Base-by-base conservation (phyloP, 2,797 vertebrate genomes). In the Amniataba percoides region DNA sequence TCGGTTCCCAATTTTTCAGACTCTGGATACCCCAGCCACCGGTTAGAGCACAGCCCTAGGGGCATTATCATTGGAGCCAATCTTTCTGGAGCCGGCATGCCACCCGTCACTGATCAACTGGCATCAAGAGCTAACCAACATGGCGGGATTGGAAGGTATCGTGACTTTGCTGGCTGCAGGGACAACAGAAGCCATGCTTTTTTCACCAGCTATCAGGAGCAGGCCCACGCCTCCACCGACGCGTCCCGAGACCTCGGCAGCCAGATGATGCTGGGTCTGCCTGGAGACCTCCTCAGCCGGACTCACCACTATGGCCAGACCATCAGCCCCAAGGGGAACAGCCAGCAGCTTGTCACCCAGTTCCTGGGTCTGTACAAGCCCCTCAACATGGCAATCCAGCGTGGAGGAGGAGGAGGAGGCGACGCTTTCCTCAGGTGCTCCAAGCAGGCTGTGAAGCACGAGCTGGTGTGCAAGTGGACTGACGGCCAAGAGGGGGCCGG, bases 381-480 rank as follows among this genome's bases (percentile, higher is more conserved):
- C 59, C 83, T 95, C 63, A 94, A 95, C 76, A 95, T 94, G 92
- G 92, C 94, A 21, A 90, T 94, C 45, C 95, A 93, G 77, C 91
- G 94, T 63, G 92, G 92, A 74, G 89, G 27, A 31, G 27, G 92
- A 67, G 89, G 92, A 31, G 27, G 92, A 67, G 89, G 92, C 66
- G 94, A 94, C 77, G 83, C 93, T 23, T 95, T 95, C 91, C 87
- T 95, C 92, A 94, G 94, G 85, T 95, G 94, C 92, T 88, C 95
- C 56, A 94, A 94, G 42, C 94, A 95, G 70, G 89, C 85, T 67
- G 78, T 93, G 19, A 95, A 94, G 75, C 92, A 93, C 7, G 95
- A 95, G 85, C 88, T 95, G 66, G 91, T 96, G 81, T 96, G 96
- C 82, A 94, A 90, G 88, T 96, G 95, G 95, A 93, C 80, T 66